These are phyloP conservation scores for Labroides dimidiatus DNA, from an alignment of 2,797 vertebrate genomes.

Conservation along the genomic window DNA sequence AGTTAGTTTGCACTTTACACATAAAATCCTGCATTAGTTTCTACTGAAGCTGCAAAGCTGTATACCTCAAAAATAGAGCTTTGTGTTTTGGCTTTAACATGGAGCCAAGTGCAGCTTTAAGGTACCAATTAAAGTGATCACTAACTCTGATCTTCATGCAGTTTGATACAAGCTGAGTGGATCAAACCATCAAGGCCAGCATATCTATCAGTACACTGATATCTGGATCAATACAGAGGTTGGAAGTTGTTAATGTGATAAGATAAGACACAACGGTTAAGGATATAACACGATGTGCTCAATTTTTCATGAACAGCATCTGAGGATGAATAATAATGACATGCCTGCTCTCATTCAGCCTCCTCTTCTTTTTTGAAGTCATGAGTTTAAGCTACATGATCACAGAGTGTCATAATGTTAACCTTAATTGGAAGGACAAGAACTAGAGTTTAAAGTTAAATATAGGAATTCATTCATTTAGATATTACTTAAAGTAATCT, in stretches of 20 bases:
- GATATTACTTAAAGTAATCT: background rate
- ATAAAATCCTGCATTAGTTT: background rate
- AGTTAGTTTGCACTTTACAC: background rate
- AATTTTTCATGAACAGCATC: background rate
- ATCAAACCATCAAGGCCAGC: background rate
- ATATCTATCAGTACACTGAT: background rate
- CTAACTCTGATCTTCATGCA: conserved; percentile 4
- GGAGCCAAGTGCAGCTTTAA: too few species aligned
- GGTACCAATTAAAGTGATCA: background rate
- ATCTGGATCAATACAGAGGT: background rate
- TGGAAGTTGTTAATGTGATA: background rate
- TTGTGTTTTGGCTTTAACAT: too few species aligned
- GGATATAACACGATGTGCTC: background rate
- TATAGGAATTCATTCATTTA: too few species aligned
- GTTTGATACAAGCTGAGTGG: conserved; percentile 2
- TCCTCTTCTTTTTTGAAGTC: background rate
- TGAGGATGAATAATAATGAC: conserved; percentile 12
- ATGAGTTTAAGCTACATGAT: background rate
- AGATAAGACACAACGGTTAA: background rate
- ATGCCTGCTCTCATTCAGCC: background rate
- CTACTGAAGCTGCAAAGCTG: background rate
- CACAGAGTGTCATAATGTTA: too few species aligned
- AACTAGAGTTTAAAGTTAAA: too few species aligned
- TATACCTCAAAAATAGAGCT: too few species aligned
- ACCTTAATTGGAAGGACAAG: too few species aligned